Evolutionary conservation across 1,140 invertebrate genomes (phyloP), one percentile per base, ranked within the genome.

Genomic region (Cepaea nemoralis): DNA sequence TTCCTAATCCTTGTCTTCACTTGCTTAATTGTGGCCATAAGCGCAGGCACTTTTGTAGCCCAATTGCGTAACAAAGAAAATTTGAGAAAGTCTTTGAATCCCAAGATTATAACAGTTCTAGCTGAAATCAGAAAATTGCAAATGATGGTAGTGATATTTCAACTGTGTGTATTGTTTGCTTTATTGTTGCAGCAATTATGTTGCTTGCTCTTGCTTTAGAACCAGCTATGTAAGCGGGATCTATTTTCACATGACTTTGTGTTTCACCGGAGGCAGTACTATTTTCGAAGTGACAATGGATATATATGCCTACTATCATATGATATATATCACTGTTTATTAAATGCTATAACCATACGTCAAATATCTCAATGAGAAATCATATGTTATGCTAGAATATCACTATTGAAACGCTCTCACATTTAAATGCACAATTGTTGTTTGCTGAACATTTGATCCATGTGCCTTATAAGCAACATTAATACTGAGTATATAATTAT

Each of bases 241-340:
- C 3, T 76, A 76, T 55, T n/a, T 48, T 45, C 50, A 76, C 35
- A 50, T 76, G 45, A 6, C 22, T 14, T 37, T 76, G 8, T 12
- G 50, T 1, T 6, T 76, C 14, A 6, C 14, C 24, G 42, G 39
- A 22, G n/a, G 10, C 31, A 48, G 45, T 19, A 55, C 50, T n/a
- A 55, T 76, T 10, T 24, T 76, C 10, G 74, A 76, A 31, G 22
- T 6, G 14, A 76, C 74, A 8, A 59, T 76, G 42, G 55, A 76
- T 39, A 76, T 76, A 19, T 50, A 55, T n/a, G 55, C 55, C 31
- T 76, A 76, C 74, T 76, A 76, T 31, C 6, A 55, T n/a, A 76
- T 76, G 74, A 76, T n/a, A n/a, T n/a, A n/a, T n/a, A n/a, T n/a
- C n/a, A n/a, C n/a, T n/a, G n/a, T n/a, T n/a, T n/a, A n/a, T n/a